phyloP scores from a whole-genome alignment of 2,797 vertebrate species.

The Distichodus sexfasciatus region DNA sequence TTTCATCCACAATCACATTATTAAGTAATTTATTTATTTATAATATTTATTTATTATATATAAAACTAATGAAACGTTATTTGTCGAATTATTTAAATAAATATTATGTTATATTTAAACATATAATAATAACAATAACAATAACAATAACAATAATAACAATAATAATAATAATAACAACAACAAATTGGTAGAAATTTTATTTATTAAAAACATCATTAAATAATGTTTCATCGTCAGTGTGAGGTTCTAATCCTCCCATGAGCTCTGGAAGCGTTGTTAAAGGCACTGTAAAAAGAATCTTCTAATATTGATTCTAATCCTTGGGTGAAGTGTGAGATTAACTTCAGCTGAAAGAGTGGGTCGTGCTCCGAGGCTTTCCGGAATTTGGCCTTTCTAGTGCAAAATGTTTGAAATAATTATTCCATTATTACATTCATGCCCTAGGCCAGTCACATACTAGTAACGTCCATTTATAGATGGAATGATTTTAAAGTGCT shows the following conservation, averaged over 20 bases:
- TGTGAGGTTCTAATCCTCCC: not conserved
- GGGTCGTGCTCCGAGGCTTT: not conserved
- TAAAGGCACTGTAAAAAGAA: not conserved
- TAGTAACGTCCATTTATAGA: not conserved
- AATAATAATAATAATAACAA: no score
- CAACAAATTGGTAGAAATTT: no score
- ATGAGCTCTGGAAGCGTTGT: not conserved
- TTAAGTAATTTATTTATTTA: no score
- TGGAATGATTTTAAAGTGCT: constrained; percentile 3
- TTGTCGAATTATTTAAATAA: no score
- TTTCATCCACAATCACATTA: no score
- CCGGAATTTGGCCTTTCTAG: not conserved
- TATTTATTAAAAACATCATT: no score
- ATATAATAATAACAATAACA: no score
- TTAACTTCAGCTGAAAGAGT: not conserved
- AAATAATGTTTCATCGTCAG: no score
- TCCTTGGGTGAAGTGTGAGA: not conserved
- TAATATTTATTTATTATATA: no score
- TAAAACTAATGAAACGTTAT: no score
- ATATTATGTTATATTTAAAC: no score
- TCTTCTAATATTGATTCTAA: not conserved
- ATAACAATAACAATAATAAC: no score
- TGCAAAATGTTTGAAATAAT: not conserved
- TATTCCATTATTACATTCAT: constrained; percentile 9
- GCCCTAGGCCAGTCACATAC: constrained; percentile 5